phyloP scores from a whole-genome alignment of 2,113 vertebrate genomes.

The Todiramphus chloris region DNA sequence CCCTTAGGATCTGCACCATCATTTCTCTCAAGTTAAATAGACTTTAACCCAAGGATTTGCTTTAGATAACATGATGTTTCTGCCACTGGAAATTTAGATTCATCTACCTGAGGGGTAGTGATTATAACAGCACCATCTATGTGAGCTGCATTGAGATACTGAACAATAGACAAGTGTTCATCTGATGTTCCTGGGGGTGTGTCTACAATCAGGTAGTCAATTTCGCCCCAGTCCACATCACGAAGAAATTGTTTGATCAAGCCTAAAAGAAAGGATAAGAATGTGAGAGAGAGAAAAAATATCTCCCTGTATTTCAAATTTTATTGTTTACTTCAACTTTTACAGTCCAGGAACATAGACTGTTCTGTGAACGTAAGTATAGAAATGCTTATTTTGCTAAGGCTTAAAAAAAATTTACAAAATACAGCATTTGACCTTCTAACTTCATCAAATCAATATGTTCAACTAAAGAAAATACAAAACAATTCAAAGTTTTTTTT shows the following conservation, averaged over 20 bases:
- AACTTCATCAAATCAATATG: background rate
- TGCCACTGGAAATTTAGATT: background rate
- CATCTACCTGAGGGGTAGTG: constrained; percentile 92
- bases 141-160: constrained; percentile 83
- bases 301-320: background rate
- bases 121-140: constrained; percentile 89
- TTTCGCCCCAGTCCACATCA: constrained; percentile 95
- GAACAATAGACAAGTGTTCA: constrained; percentile 91
- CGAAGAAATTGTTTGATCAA: constrained; percentile 98
- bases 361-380: background rate
- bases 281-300: background rate
- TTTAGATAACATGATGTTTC: background rate
- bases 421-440: background rate
- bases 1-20: background rate
- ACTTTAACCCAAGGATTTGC: background rate
- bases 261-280: constrained; percentile 67
- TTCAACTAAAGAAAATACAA: background rate
- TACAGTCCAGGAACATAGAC: too few species aligned
- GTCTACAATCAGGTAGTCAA: constrained; percentile 94
- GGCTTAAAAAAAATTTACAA: background rate
- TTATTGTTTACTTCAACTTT: background rate
- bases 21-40: background rate
- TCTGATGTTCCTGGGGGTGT: constrained; percentile 95
- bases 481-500: background rate
- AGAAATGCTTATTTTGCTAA: background rate